Conservation (phyloP, 2,888 invertebrate species). For the Rhimphoctona megacephalus region DNA sequence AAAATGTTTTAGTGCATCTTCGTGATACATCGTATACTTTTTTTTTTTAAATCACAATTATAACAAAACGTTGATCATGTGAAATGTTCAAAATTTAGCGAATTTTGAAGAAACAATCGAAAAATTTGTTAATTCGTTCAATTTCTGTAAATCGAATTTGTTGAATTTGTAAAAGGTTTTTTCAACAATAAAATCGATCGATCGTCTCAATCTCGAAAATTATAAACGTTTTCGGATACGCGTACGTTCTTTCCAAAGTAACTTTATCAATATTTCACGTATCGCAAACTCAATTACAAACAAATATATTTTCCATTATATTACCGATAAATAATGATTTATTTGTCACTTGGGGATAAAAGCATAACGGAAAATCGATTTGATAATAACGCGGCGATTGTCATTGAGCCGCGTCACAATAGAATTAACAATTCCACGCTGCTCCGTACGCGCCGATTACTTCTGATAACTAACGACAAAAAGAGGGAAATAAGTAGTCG, state of each 20-base stretch:
- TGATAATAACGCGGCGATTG: slow-evolving; percentile 50
- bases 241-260: not conserved
- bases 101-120: not conserved
- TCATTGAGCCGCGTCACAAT: slow-evolving; percentile 36
- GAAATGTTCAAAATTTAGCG: too few relatives aligned
- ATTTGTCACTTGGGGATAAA: slow-evolving; percentile 45
- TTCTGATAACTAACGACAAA: slow-evolving; percentile 50
- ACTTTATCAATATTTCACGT: not conserved
- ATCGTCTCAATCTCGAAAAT: not conserved
- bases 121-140: not conserved
- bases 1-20: too few relatives aligned
- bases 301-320: slow-evolving; percentile 63
- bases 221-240: not conserved
- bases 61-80: too few relatives aligned
- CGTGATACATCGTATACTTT: too few relatives aligned
- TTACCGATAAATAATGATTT: slow-evolving; percentile 69
- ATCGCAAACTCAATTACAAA: slow-evolving; percentile 25
- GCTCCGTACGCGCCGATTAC: slow-evolving; percentile 31
- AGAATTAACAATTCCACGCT: slow-evolving; percentile 63
- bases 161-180: not conserved
- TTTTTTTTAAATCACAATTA: too few relatives aligned
- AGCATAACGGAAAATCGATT: slow-evolving; percentile 47
- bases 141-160: not conserved
- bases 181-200: not conserved
- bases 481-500: slow-evolving; percentile 47